phyloP scores from a whole-genome alignment of 2,888 invertebrate species.

The Mongoloraphidia duomilia region DNA sequence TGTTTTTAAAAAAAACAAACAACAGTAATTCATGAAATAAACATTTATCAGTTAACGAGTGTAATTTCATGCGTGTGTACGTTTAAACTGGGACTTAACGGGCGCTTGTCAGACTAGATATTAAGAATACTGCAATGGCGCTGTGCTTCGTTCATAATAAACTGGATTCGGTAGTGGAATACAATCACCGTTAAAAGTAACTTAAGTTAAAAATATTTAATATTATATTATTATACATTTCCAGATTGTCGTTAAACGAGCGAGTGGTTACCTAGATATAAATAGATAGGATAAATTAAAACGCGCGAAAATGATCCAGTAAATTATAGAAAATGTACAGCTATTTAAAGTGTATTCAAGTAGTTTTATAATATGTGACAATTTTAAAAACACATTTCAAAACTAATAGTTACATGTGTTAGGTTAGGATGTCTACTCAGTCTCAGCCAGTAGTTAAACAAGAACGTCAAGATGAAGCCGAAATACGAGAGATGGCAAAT shows the following conservation, averaged over 20 bases:
- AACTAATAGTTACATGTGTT: neutral
- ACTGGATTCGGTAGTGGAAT: too few relatives aligned
- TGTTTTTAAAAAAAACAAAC: too few relatives aligned
- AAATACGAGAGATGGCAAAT: constrained; percentile 73
- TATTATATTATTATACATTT: too few relatives aligned
- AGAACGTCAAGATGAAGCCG: constrained; percentile 71
- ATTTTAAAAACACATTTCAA: neutral
- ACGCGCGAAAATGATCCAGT: neutral
- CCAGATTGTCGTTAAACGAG: too few relatives aligned
- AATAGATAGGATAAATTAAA: neutral
- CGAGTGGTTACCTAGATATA: neutral
- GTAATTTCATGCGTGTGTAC: neutral
- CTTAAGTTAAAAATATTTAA: too few relatives aligned
- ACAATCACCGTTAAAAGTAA: too few relatives aligned
- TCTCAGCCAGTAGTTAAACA: constrained; percentile 38
- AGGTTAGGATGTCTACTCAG: constrained; percentile 8
- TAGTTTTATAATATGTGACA: neutral
- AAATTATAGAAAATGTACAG: neutral
- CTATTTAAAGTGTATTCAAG: neutral
- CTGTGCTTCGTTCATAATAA: too few relatives aligned
- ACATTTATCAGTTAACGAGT: neutral
- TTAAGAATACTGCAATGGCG: too few relatives aligned
- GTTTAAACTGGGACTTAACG: too few relatives aligned
- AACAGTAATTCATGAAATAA: neutral
- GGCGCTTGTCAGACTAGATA: too few relatives aligned